phyloP scores from a whole-genome alignment of 2,797 vertebrate species.

The Leuciscus waleckii region DNA sequence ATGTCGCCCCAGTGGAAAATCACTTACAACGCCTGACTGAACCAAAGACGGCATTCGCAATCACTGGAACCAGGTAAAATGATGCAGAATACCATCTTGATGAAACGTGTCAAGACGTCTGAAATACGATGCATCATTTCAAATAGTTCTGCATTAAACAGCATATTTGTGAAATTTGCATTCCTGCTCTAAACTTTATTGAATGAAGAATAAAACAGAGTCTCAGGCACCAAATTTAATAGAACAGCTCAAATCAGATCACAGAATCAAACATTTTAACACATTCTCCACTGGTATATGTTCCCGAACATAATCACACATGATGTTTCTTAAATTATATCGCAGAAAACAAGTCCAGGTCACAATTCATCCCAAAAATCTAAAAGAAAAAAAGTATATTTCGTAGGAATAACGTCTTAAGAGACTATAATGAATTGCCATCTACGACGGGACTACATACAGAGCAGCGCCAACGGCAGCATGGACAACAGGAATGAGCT shows the following conservation, averaged over 20 bases:
- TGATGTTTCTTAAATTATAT: background rate
- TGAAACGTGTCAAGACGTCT: background rate
- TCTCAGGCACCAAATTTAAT: background rate
- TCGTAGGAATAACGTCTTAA: background rate
- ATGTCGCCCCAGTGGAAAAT: slow-evolving; percentile 68
- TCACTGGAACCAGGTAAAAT: background rate
- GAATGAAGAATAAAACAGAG: background rate
- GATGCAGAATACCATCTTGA: background rate
- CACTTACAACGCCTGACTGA: slow-evolving; percentile 50
- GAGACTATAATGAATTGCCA: background rate
- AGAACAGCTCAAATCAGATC: background rate
- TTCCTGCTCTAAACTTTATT: background rate
- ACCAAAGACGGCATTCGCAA: background rate
- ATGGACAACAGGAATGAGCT: background rate
- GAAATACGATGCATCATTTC: background rate
- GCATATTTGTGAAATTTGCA: background rate
- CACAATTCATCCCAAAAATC: too few species aligned
- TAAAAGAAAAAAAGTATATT: too few species aligned
- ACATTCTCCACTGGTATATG: background rate
- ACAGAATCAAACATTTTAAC: background rate
- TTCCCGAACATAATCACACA: background rate
- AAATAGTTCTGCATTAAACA: background rate
- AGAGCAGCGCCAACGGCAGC: background rate
- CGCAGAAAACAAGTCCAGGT: background rate
- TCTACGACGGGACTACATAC: background rate